Evolutionary conservation across 2,797 vertebrate genomes (phyloP).

Genomic region (Pseudochirops corinnae): DNA sequence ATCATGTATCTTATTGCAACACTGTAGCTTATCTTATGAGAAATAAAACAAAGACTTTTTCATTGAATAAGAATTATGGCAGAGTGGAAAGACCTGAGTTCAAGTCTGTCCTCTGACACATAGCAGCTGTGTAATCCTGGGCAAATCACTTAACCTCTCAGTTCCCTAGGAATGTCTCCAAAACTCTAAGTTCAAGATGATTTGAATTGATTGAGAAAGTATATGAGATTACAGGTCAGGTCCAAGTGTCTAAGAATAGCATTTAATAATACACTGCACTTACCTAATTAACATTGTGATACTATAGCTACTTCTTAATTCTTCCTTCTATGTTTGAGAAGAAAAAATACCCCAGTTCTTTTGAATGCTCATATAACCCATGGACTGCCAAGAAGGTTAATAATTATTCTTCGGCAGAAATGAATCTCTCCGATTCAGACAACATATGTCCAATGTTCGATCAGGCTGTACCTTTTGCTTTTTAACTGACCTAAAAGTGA

Average conservation of each 20-base stretch:
- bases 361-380: constrained; percentile 57
- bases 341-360: constrained; percentile 25
- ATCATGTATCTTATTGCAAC: neutral
- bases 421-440: constrained; percentile 47
- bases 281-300: constrained; percentile 22
- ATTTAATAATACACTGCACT: neutral
- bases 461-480: neutral
- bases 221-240: neutral
- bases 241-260: neutral
- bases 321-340: constrained; percentile 9
- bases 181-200: neutral
- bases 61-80: constrained; percentile 20
- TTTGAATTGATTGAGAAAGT: neutral
- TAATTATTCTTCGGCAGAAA: constrained; percentile 46
- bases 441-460: constrained; percentile 48
- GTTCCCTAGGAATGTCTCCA: neutral
- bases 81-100: neutral
- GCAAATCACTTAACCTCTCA: neutral
- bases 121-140: neutral
- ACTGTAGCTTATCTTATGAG: constrained; percentile 15
- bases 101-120: neutral
- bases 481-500: constrained; percentile 20
- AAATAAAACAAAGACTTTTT: constrained; percentile 20
- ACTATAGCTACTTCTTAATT: neutral
- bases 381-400: constrained; percentile 39